Base-by-base conservation (phyloP, 2,888 invertebrate species). In the Caenorhabditis macrosperma region DNA sequence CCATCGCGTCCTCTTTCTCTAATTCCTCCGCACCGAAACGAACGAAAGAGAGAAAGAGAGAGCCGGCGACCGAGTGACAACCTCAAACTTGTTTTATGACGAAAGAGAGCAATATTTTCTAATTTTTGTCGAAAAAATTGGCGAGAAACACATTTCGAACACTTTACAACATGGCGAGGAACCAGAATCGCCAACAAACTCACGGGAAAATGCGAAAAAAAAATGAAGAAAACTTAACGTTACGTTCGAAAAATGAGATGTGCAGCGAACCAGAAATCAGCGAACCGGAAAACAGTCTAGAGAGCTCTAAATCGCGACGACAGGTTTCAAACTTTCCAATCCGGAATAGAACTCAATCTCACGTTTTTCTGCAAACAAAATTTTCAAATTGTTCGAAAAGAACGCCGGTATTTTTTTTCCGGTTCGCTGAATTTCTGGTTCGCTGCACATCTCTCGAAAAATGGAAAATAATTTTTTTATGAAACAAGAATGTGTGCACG, bases 61-160 rank as follows among this genome's bases (percentile, higher is more conserved):
- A 20, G 5, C 17, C 46, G 2, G 15, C 38, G 33, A 38, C 38
- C 9, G 38, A 38, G 5, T 33, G 5, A 10, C 1, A 15, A 35
- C 38, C 68, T 48, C 15, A 38, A 68, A 71, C 61, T 71, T 60
- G 63, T 61, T 71, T 71, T 71, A 63, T 63, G 52, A 28, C 24
- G 35, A 33, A 7, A 26, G n/a, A 28, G 41, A 44, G 60, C 48
- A n/a, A 52, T 59, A 26, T 48, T 52, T 38, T 17, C 15, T n/a
- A 59, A 35, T 50, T 50, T 69, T 48, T 17, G 41, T 22, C 15
- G 24, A 20, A 28, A 54, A 54, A 54, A 26, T 1, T n/a, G 17
- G 10, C 22, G 52, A 15, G 28, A 28, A 52, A 52, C 52, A 28
- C 26, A 28, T 52, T 52, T 52, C 15, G 52, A 28, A 48, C 15